Evolutionary conservation across 2,113 vertebrate genomes (phyloP).

Genomic region (Tor tambroides): DNA sequence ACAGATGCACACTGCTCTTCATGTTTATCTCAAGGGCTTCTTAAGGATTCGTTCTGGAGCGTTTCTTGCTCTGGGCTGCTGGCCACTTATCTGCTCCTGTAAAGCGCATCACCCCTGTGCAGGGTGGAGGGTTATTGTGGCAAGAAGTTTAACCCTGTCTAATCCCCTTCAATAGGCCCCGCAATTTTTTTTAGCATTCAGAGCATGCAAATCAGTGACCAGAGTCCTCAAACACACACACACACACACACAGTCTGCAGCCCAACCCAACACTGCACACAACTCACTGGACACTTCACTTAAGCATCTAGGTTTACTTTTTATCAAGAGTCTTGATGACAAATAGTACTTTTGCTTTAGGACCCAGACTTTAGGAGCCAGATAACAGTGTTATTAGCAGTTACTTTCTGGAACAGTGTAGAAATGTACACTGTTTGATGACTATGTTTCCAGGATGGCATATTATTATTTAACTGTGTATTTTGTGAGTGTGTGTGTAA

Average conservation of each 20-base stretch:
- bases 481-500: no score
- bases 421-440: no score
- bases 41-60: slow-evolving; percentile 63
- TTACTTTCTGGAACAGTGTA: no score
- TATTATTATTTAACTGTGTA: no score
- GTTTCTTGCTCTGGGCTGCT: slow-evolving; percentile 59
- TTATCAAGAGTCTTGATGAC: background rate
- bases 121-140: slow-evolving; percentile 57
- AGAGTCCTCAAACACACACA: slow-evolving; percentile 25
- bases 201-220: slow-evolving; percentile 79
- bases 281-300: background rate
- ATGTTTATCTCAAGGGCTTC: slow-evolving; percentile 61
- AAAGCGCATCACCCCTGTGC: slow-evolving; percentile 58
- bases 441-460: no score
- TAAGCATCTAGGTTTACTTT: background rate
- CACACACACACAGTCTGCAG: background rate
- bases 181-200: slow-evolving; percentile 74
- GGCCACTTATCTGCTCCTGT: slow-evolving; percentile 62
- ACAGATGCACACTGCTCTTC: slow-evolving; percentile 38
- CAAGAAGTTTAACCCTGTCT: slow-evolving; percentile 71
- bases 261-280: background rate
- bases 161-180: slow-evolving; percentile 69
- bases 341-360: background rate
- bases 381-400: no score
- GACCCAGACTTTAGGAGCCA: background rate